A percentile compares a stretch with the other conserved stretches of the same genome.
Conservation (phyloP, 2,113 vertebrate genomes). For the Atherinomorus stipes region DNA sequence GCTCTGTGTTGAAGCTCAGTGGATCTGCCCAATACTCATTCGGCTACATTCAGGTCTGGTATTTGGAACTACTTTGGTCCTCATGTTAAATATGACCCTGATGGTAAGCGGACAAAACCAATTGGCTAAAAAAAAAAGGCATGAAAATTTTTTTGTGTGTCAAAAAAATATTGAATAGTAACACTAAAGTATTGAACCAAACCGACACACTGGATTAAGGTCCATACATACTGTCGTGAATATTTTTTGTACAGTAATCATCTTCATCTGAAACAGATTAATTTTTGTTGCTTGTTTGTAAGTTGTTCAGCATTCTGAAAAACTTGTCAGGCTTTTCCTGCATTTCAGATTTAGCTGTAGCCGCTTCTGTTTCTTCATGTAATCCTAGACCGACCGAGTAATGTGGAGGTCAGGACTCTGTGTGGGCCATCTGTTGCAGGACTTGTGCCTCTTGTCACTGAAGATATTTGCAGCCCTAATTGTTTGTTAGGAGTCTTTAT, state of each 20-base stretch:
- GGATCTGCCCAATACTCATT: too few relatives aligned
- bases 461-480: not conserved
- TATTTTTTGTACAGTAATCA: conserved; percentile 1
- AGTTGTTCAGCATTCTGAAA: conserved; percentile 2
- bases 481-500: not conserved
- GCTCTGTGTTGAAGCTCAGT: too few relatives aligned
- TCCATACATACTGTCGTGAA: not conserved
- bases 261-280: not conserved
- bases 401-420: conserved; percentile 4
- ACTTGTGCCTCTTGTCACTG: conserved; percentile 1
- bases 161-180: too few relatives aligned
- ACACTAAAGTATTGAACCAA: too few relatives aligned
- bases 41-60: too few relatives aligned
- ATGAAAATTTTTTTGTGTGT: too few relatives aligned
- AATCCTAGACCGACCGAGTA: conserved; percentile 11
- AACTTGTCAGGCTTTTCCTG: conserved; percentile 2
- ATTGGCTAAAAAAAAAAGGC: too few relatives aligned
- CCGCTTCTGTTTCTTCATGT: conserved; percentile 1
- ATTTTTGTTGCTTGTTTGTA: not conserved
- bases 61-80: too few relatives aligned
- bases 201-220: conserved; percentile 6
- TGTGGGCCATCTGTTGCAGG: not conserved
- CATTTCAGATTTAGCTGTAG: not conserved
- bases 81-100: too few relatives aligned
- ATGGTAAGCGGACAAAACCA: too few relatives aligned